Percentiles rank a stretch among this genome's conserved stretches.
phyloP scores from a whole-genome alignment of 2,888 invertebrate species.

The Scrobipalpa costella region DNA sequence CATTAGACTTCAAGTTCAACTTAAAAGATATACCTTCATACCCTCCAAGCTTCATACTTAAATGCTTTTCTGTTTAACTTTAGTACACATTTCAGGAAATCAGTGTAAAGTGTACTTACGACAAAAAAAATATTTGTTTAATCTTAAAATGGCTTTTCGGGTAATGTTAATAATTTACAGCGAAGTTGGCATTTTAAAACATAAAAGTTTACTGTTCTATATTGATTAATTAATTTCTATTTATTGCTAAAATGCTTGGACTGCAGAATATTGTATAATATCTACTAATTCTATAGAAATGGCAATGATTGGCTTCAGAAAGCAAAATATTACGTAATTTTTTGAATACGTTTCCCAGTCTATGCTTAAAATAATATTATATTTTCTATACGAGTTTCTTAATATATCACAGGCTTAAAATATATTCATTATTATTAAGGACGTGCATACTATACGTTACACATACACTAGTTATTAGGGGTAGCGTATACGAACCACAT shows the following conservation, averaged over 20 bases:
- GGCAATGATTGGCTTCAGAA: constrained; percentile 19
- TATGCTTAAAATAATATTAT: constrained; percentile 58
- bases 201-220: background rate
- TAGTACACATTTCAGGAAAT: too few species aligned
- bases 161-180: too few species aligned
- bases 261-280: background rate
- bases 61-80: too few species aligned
- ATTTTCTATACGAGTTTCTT: constrained; percentile 71
- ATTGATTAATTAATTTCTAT: background rate
- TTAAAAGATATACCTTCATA: too few species aligned
- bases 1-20: too few species aligned
- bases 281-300: background rate
- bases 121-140: too few species aligned
- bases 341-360: constrained; percentile 45
- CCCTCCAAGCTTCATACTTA: too few species aligned
- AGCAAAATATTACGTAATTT: background rate
- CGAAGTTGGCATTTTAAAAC: background rate
- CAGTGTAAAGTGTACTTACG: too few species aligned
- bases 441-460: constrained; percentile 78
- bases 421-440: constrained; percentile 76
- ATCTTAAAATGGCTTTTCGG: too few species aligned
- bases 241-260: constrained; percentile 6
- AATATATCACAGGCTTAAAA: constrained; percentile 81
- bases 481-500: background rate
- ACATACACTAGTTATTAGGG: constrained; percentile 56